Percentiles rank a stretch among this genome's conserved stretches.
These are phyloP conservation scores for Melanotaenia maccullochi DNA, from an alignment of 2,797 vertebrate genomes.

Conservation along the genomic window DNA sequence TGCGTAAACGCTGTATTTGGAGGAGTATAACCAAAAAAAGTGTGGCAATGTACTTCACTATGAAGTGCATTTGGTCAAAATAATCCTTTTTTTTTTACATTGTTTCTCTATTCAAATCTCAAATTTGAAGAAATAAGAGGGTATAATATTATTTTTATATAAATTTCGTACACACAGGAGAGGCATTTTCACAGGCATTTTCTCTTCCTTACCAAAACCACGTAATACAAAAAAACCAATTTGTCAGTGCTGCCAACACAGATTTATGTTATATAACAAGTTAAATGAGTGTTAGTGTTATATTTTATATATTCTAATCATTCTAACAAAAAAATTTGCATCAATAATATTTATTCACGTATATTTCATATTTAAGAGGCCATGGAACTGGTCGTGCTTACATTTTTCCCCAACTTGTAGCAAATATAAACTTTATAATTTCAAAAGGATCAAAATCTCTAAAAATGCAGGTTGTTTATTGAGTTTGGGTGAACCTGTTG, in stretches of 20 bases:
- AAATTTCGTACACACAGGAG: constrained; percentile 11
- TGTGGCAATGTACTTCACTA: background rate
- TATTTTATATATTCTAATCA: background rate
- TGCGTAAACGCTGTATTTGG: constrained; percentile 16
- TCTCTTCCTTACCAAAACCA: background rate
- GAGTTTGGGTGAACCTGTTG: too few relatives aligned
- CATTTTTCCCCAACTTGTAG: background rate
- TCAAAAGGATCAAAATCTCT: background rate
- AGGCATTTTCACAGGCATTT: constrained; percentile 5
- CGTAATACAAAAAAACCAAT: constrained; percentile 1
- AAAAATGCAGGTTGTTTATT: background rate
- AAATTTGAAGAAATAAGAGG: background rate
- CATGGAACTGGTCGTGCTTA: background rate
- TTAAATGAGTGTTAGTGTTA: background rate
- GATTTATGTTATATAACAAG: background rate
- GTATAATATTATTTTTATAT: background rate
- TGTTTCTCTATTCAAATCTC: background rate
- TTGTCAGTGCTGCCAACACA: constrained; percentile 8
- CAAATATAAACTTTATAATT: background rate
- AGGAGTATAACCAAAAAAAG: constrained; percentile 5
- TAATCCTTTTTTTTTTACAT: background rate
- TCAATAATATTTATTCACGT: background rate
- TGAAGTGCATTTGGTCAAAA: background rate
- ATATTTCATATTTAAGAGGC: background rate
- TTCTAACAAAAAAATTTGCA: constrained; percentile 8